Percentiles rank a stretch among this genome's conserved stretches.
phyloP scores from a whole-genome alignment of 2,888 invertebrate species.

The Strigamia crassipes region DNA sequence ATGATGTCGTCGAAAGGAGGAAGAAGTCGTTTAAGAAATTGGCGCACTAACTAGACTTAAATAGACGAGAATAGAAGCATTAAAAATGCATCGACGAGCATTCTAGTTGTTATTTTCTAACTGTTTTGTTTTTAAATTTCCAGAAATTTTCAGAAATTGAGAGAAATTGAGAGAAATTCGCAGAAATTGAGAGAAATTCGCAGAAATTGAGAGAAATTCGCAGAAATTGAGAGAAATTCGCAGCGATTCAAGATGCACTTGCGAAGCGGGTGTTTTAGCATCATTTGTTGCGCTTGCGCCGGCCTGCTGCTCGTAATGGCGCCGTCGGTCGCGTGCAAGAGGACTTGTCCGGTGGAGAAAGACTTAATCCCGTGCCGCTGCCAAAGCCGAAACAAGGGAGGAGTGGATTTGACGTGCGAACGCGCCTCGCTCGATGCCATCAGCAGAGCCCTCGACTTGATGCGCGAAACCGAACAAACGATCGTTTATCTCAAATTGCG shows the following conservation, averaged over 20 bases:
- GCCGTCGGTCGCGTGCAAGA: neutral
- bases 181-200: too few relatives aligned
- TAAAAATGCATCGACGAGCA: neutral
- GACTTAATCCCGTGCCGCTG: conserved; percentile 71
- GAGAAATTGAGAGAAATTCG: too few relatives aligned
- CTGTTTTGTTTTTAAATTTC: neutral
- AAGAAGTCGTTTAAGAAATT: neutral
- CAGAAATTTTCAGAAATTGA: too few relatives aligned
- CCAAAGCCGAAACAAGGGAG: conserved; percentile 81
- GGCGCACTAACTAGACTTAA: neutral
- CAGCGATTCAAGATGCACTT: neutral
- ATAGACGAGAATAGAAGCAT: neutral
- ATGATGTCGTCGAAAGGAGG: neutral
- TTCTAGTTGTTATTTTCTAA: neutral
- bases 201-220: too few relatives aligned
- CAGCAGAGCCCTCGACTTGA: conserved; percentile 55
- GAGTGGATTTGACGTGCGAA: conserved; percentile 83
- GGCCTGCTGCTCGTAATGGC: neutral
- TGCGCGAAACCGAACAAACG: neutral
- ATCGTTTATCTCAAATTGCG: conserved; percentile 84
- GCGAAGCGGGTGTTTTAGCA: neutral
- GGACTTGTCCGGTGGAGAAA: conserved; percentile 12
- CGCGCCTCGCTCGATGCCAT: conserved; percentile 80
- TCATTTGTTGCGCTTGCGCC: neutral
- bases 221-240: too few relatives aligned